A percentile compares a stretch with the other conserved stretches of the same genome.
Evolutionary conservation across 2,797 vertebrate species (phyloP).

Genomic region (Enoplosus armatus): DNA sequence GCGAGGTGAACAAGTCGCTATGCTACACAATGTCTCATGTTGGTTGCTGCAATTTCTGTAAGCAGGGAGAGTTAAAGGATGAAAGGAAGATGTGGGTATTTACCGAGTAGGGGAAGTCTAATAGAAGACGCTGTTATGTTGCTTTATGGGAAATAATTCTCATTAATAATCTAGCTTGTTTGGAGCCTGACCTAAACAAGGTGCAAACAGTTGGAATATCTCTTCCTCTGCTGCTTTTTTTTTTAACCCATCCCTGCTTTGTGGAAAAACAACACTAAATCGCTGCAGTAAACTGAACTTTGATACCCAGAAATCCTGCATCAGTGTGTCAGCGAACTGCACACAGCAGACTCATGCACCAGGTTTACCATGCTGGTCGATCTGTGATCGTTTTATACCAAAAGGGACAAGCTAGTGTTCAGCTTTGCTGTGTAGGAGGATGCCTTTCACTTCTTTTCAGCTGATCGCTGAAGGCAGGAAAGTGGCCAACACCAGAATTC

Average conservation of each 20-base stretch:
- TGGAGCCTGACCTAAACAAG: background rate
- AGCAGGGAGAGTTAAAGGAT: conserved; percentile 12
- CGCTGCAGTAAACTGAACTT: background rate
- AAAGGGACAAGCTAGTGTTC: conserved; percentile 6
- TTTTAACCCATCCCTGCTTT: background rate
- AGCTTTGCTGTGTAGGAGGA: conserved; percentile 10
- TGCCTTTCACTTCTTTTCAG: background rate
- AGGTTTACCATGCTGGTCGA: background rate
- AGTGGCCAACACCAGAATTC: background rate
- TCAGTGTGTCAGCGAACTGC: background rate
- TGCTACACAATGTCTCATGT: background rate
- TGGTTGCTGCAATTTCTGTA: background rate
- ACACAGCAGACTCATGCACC: conserved; percentile 5
- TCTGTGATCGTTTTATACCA: background rate
- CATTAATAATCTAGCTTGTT: background rate
- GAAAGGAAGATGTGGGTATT: conserved; percentile 14
- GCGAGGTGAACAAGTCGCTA: background rate
- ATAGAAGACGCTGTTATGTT: conserved; percentile 2
- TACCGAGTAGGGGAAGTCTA: background rate
- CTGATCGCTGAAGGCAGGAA: background rate
- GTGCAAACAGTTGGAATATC: background rate
- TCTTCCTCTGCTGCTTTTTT: background rate
- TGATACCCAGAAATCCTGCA: background rate
- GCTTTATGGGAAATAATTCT: conserved; percentile 34
- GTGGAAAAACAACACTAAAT: background rate